Evolutionary conservation across 2,888 invertebrate genomes (phyloP).

Genomic region (Volucella bombylans): DNA sequence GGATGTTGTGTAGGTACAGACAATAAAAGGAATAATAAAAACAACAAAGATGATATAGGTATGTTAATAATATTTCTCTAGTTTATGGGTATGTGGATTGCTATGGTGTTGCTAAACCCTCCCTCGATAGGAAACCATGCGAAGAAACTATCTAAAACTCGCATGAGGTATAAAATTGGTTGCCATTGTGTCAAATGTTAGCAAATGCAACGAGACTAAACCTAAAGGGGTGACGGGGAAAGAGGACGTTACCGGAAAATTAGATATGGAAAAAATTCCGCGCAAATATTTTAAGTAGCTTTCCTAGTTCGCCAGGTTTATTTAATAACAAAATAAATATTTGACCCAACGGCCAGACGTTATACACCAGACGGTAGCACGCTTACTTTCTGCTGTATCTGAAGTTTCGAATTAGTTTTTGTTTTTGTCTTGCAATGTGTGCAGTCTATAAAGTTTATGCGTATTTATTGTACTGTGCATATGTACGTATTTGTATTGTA

Average conservation of each 20-base stretch:
- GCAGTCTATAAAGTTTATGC: too few relatives aligned
- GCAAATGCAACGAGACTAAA: conserved; percentile 23
- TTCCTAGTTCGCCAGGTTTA: conserved; percentile 39
- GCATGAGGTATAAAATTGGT: conserved; percentile 61
- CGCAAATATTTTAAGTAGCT: conserved; percentile 57
- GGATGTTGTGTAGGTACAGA: neutral
- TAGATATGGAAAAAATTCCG: conserved; percentile 27
- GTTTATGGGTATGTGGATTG: conserved; percentile 30
- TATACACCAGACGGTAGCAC: conserved; percentile 2
- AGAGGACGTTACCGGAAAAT: neutral
- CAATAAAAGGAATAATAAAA: conserved; percentile 16
- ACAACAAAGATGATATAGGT: conserved; percentile 26
- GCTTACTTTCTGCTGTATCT: neutral
- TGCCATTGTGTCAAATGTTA: conserved; percentile 59
- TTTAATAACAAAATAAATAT: conserved; percentile 41
- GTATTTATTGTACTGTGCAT: too few relatives aligned
- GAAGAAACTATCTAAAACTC: conserved; percentile 58
- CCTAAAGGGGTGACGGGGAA: neutral
- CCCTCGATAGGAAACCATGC: conserved; percentile 41
- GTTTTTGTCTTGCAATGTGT: too few relatives aligned
- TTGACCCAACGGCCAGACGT: neutral
- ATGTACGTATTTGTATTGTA: too few relatives aligned
- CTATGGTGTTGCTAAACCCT: conserved; percentile 20
- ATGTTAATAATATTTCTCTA: conserved; percentile 47
- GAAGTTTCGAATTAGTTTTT: too few relatives aligned